A percentile compares a stretch with the other conserved stretches of the same genome.
Conservation (phyloP, 1,140 invertebrate species). For the Formica exsecta region DNA sequence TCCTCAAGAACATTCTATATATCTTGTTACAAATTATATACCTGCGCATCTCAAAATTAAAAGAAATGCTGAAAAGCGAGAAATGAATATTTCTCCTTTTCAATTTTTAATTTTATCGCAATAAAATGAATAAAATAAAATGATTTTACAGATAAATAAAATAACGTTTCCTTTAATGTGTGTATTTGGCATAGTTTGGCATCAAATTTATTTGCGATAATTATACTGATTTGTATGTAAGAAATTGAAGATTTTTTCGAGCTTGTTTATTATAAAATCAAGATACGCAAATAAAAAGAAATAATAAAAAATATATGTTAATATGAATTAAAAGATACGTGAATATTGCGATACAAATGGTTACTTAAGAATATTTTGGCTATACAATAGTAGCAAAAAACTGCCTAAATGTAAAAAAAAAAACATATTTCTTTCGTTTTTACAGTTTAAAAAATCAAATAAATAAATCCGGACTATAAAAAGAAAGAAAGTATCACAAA, state of each 20-base stretch:
- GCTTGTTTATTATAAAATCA: too few species aligned
- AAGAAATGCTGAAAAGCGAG: not conserved
- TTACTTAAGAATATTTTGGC: too few species aligned
- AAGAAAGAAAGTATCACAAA: too few species aligned
- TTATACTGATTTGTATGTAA: not conserved
- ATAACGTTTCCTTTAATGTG: not conserved
- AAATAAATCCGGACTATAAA: too few species aligned
- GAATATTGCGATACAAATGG: not conserved
- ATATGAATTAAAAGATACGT: not conserved
- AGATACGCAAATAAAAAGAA: not conserved
- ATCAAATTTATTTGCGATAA: not conserved
- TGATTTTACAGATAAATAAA: not conserved
- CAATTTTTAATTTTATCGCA: not conserved
- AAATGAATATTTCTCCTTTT: not conserved
- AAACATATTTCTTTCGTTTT: too few species aligned
- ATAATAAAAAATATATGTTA: not conserved
- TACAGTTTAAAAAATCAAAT: too few species aligned
- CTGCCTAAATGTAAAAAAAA: too few species aligned
- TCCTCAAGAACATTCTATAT: not conserved
- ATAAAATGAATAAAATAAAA: not conserved
- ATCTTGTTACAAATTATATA: not conserved
- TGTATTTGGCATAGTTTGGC: not conserved
- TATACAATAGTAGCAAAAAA: too few species aligned
- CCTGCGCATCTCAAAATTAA: not conserved
- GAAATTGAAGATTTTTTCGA: not conserved